Conservation (phyloP, 1,140 invertebrate species). For the Cheumatopsyche charites region DNA sequence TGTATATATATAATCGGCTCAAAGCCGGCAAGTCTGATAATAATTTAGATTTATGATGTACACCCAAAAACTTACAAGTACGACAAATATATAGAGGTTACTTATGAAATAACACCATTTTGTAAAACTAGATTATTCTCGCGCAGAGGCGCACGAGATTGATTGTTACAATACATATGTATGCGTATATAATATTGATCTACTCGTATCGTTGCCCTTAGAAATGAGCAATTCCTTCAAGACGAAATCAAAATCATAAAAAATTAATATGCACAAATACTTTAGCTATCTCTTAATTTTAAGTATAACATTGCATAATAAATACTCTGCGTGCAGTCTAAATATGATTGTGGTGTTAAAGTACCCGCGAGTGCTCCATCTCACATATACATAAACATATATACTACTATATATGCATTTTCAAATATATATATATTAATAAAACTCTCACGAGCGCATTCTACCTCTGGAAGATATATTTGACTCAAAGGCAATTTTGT, state of each 20-base stretch:
- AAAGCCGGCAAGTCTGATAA: constrained; percentile 37
- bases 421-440: too few relatives aligned
- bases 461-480: constrained; percentile 46
- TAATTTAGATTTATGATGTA: constrained; percentile 36
- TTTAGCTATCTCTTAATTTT: constrained; percentile 48
- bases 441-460: constrained; percentile 37
- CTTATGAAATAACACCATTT: constrained; percentile 25
- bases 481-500: constrained; percentile 49
- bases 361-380: constrained; percentile 26
- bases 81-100: constrained; percentile 33
- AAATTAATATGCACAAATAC: constrained; percentile 41
- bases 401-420: too few relatives aligned
- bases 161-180: constrained; percentile 47
- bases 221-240: constrained; percentile 30
- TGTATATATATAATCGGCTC: constrained; percentile 34
- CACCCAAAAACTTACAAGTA: constrained; percentile 35
- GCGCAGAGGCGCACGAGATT: constrained; percentile 29
- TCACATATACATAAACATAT: too few relatives aligned
- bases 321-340: constrained; percentile 49
- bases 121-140: constrained; percentile 42
- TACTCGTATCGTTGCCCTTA: constrained; percentile 40
- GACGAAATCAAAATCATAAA: constrained; percentile 35
- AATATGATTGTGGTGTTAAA: constrained; percentile 48
- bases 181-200: constrained; percentile 46
- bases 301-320: constrained; percentile 49